These are phyloP conservation scores for Papilio gigon DNA, from an alignment of 2,888 invertebrate genomes.

Conservation along the genomic window DNA sequence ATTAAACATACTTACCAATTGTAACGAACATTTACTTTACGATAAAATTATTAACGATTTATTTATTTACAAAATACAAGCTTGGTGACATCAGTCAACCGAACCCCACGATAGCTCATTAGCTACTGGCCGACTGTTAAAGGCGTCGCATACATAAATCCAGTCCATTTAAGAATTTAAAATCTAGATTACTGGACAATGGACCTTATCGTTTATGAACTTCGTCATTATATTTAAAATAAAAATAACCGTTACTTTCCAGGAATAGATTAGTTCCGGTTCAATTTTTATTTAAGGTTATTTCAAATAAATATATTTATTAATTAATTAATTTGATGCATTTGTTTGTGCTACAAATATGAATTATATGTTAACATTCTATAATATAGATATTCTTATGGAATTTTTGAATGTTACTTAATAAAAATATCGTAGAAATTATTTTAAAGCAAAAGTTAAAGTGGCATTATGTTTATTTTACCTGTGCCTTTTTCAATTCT, in stretches of 20 bases:
- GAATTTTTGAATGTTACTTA: too few species aligned
- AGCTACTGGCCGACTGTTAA: neutral
- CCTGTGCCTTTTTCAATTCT: too few species aligned
- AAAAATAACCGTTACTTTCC: neutral
- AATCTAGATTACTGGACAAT: conserved; percentile 7
- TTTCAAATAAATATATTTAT: too few species aligned
- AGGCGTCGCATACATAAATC: neutral
- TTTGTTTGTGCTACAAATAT: too few species aligned
- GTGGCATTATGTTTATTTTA: too few species aligned
- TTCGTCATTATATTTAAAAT: neutral
- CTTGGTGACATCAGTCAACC: neutral
- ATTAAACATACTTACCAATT: conserved; percentile 23
- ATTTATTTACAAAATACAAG: neutral
- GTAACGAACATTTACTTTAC: neutral
- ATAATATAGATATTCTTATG: too few species aligned
- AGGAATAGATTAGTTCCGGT: neutral
- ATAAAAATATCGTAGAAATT: too few species aligned
- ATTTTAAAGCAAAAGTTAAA: too few species aligned
- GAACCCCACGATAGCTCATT: neutral
- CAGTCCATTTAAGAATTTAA: neutral
- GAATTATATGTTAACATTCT: too few species aligned
- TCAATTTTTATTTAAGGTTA: neutral
- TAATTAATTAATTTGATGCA: too few species aligned
- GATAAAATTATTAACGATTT: neutral
- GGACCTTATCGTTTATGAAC: neutral